Evolutionary conservation across 2,888 invertebrate genomes (phyloP).

Genomic region (Drosophila mettleri): DNA sequence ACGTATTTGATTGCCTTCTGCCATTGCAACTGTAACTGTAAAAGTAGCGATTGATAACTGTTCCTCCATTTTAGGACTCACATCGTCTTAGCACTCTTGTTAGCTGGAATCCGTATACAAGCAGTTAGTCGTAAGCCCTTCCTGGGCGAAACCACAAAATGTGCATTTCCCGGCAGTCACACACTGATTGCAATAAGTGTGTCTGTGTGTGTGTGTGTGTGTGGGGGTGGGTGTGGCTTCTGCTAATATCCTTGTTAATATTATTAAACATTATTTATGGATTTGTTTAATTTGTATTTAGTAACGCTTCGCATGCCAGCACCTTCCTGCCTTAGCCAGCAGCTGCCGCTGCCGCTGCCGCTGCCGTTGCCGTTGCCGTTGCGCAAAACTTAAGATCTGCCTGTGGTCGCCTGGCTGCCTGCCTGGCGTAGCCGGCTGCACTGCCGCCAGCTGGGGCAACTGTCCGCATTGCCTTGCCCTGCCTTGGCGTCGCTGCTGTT

Average conservation of each 20-base stretch:
- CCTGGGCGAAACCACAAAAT: slow-evolving; percentile 38
- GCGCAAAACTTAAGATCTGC: slow-evolving; percentile 72
- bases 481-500: slow-evolving; percentile 28
- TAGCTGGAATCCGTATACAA: slow-evolving; percentile 21
- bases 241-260: slow-evolving; percentile 84
- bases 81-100: slow-evolving; percentile 39
- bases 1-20: neutral
- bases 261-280: slow-evolving; percentile 85
- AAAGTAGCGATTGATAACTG: slow-evolving; percentile 21
- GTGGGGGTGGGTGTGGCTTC: slow-evolving; percentile 48
- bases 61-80: slow-evolving; percentile 6
- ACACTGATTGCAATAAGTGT: slow-evolving; percentile 69
- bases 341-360: slow-evolving; percentile 45
- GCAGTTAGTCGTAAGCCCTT: slow-evolving; percentile 34
- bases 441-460: slow-evolving; percentile 39
- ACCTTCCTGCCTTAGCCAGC: slow-evolving; percentile 21
- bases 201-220: slow-evolving; percentile 23
- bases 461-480: slow-evolving; percentile 51
- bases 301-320: slow-evolving; percentile 70
- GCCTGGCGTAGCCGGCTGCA: slow-evolving; percentile 36
- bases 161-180: slow-evolving; percentile 46
- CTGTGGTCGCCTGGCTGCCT: slow-evolving; percentile 63
- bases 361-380: slow-evolving; percentile 37
- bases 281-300: slow-evolving; percentile 85
- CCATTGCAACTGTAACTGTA: neutral